Evolutionary conservation across 1,140 invertebrate genomes (phyloP).

Genomic region (Micrasema minimum): DNA sequence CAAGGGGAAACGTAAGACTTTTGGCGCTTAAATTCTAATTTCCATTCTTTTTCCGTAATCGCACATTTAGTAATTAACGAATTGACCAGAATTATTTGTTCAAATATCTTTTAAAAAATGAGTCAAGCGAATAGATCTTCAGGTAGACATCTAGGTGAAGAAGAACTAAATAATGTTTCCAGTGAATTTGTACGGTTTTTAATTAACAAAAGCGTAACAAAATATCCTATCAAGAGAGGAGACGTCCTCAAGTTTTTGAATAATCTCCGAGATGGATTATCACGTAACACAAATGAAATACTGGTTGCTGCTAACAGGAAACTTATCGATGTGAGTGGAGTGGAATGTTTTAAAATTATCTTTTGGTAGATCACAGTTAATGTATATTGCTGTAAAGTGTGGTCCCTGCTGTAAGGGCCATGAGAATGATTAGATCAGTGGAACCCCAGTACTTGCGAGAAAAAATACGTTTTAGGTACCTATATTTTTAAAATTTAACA

Average conservation of each 20-base stretch:
- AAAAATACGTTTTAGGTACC: not conserved
- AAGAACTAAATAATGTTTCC: not conserved
- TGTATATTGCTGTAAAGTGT: too few relatives aligned
- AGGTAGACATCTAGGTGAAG: constrained; percentile 8
- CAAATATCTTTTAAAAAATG: too few relatives aligned
- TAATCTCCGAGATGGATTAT: constrained; percentile 1
- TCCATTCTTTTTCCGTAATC: too few relatives aligned
- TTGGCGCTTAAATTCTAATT: constrained; percentile 1
- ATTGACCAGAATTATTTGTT: too few relatives aligned
- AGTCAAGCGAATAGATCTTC: constrained; percentile 32
- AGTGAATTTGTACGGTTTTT: constrained; percentile 35
- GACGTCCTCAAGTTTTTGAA: constrained; percentile 35
- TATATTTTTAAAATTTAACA: not conserved
- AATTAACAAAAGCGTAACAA: constrained; percentile 28
- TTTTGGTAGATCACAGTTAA: too few relatives aligned
- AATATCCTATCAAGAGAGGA: constrained; percentile 35
- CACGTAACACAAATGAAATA: constrained; percentile 23
- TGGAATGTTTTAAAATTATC: too few relatives aligned
- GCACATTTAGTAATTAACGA: too few relatives aligned
- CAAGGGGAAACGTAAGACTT: too few relatives aligned
- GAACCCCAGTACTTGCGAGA: too few relatives aligned
- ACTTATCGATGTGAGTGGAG: constrained; percentile 31
- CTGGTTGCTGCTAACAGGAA: not conserved
- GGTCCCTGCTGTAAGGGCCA: too few relatives aligned
- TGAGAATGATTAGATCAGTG: too few relatives aligned